phyloP scores from a whole-genome alignment of 2,113 vertebrate genomes.

The Heterotis niloticus region DNA sequence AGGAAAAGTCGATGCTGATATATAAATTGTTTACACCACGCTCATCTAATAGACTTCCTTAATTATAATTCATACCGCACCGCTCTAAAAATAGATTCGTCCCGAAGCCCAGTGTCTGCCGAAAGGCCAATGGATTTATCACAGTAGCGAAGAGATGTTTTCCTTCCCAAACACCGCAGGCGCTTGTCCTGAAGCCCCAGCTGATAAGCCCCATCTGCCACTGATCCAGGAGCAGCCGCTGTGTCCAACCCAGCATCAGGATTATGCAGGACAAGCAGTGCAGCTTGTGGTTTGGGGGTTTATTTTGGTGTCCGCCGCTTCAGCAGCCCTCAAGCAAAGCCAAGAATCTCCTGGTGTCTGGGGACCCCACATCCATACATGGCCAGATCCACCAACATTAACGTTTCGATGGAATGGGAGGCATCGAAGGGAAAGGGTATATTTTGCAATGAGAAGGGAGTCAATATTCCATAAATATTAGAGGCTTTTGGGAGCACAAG shows the following conservation, averaged over 20 bases:
- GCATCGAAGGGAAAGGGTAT: neutral
- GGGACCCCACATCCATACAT: too few relatives aligned
- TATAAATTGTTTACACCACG: conserved; percentile 9
- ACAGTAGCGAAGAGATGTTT: neutral
- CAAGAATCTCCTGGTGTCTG: neutral
- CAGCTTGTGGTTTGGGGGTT: neutral
- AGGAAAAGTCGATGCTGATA: neutral
- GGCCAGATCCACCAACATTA: conserved; percentile 11
- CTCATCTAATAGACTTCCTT: conserved; percentile 17
- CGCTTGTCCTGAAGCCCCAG: neutral
- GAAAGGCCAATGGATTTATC: neutral
- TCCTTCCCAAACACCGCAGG: neutral
- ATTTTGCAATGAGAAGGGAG: conserved; percentile 8
- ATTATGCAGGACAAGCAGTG: neutral
- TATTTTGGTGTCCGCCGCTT: neutral
- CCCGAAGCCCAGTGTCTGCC: too few relatives aligned
- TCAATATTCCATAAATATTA: conserved; percentile 18
- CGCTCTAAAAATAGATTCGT: neutral
- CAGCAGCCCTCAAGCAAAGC: neutral
- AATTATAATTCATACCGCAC: conserved; percentile 13
- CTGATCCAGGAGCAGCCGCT: neutral
- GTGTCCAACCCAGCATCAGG: neutral
- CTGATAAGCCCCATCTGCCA: too few relatives aligned
- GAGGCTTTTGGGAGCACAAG: neutral
- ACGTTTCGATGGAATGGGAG: conserved; percentile 15